Evolutionary conservation across 2,888 invertebrate species (phyloP).

Genomic region (Drosophila melanosoma): DNA sequence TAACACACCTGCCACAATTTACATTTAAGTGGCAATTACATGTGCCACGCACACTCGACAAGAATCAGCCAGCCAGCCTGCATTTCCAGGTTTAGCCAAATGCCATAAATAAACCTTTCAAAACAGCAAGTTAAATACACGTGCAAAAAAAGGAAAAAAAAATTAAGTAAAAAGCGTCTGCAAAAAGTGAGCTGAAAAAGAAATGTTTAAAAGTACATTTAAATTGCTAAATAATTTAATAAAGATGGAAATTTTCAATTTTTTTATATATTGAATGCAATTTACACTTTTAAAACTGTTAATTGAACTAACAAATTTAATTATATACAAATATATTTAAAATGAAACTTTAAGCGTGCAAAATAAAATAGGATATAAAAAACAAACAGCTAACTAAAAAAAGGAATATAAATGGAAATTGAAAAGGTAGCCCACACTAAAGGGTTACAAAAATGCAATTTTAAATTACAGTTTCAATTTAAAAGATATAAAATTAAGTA

Average conservation of each 20-base stretch:
- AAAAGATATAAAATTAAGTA: not conserved
- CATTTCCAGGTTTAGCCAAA: not conserved
- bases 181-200: not conserved
- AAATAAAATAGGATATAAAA: not conserved
- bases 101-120: constrained; percentile 7
- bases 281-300: not conserved
- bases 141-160: not conserved
- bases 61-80: not conserved
- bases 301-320: not conserved
- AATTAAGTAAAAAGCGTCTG: not conserved
- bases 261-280: not conserved
- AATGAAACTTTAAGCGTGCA: not conserved
- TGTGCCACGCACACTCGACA: constrained; percentile 21
- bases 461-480: too few relatives aligned
- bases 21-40: constrained; percentile 64
- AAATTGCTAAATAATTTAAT: too few relatives aligned
- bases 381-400: too few relatives aligned
- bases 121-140: not conserved
- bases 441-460: too few relatives aligned
- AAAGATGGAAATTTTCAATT: not conserved
- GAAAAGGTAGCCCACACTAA: too few relatives aligned
- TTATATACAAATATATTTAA: not conserved
- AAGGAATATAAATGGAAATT: too few relatives aligned
- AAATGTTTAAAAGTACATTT: not conserved
- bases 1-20: constrained; percentile 33